phyloP scores from a whole-genome alignment of 2,797 vertebrate genomes.

The Phylloscopus collybita region DNA sequence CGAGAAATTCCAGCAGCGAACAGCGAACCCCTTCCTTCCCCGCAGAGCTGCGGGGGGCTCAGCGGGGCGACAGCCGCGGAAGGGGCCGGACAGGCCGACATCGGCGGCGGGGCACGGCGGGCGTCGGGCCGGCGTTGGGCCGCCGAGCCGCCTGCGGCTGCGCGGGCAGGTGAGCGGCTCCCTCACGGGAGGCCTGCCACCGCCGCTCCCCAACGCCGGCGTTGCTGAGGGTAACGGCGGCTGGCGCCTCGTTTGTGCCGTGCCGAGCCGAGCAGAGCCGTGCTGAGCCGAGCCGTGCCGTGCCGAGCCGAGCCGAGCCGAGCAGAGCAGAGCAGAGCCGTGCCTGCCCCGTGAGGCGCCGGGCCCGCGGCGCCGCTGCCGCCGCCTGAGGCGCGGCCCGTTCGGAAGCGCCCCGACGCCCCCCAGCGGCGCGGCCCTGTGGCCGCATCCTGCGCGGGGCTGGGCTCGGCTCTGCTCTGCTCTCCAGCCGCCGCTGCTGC shows the following conservation, averaged over 20 bases:
- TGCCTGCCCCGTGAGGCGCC: too few relatives aligned
- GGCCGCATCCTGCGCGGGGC: too few relatives aligned
- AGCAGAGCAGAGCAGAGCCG: too few relatives aligned
- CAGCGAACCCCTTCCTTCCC: neutral
- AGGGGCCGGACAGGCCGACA: neutral
- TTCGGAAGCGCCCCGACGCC: too few relatives aligned
- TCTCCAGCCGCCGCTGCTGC: neutral
- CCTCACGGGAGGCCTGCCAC: neutral
- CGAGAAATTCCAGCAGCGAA: neutral
- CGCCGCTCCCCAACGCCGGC: neutral
- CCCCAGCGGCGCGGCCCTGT: neutral
- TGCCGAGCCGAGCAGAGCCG: too few relatives aligned
- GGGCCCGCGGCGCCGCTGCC: too few relatives aligned
- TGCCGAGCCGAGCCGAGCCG: too few relatives aligned
- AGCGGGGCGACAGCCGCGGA: neutral
- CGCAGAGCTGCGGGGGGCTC: neutral
- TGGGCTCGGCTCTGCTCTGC: too few relatives aligned
- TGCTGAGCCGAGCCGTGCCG: too few relatives aligned
- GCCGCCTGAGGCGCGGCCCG: too few relatives aligned
- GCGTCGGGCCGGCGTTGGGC: too few relatives aligned
- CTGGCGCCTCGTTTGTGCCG: neutral
- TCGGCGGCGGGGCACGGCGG: neutral
- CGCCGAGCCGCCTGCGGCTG: neutral
- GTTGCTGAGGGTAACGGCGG: neutral
- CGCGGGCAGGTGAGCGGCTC: constrained; percentile 7